Percentiles rank a stretch among this genome's conserved stretches.
These are phyloP conservation scores for Cataglyphis hispanica DNA, from an alignment of 1,140 invertebrate genomes.

Conservation along the genomic window DNA sequence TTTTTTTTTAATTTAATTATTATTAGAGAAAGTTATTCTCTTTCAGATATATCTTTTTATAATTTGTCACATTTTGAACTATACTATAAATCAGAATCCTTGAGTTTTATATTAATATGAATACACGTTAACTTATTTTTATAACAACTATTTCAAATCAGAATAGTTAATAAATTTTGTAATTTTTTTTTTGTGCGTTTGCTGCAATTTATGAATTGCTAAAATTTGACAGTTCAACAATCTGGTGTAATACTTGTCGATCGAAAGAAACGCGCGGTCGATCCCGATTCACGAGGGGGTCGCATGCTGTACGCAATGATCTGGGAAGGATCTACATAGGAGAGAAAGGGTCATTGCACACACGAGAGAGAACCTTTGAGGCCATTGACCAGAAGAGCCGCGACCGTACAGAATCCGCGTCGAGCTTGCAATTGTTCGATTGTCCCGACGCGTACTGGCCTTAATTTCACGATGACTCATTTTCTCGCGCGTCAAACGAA, in stretches of 20 bases:
- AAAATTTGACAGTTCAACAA: neutral
- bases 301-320: neutral
- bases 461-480: conserved; percentile 75
- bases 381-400: conserved; percentile 70
- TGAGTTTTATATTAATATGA: neutral
- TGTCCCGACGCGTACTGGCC: conserved; percentile 68
- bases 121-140: neutral
- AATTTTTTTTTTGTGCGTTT: neutral
- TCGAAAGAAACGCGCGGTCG: neutral
- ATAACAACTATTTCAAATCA: neutral
- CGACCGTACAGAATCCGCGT: conserved; percentile 24
- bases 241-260: neutral
- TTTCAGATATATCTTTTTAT: neutral
- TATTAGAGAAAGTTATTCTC: neutral
- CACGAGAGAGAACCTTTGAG: conserved; percentile 55
- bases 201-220: neutral
- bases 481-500: conserved; percentile 68
- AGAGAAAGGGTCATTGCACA: conserved; percentile 54
- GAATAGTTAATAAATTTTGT: neutral
- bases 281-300: neutral
- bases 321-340: neutral
- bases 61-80: neutral
- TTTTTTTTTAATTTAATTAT: neutral
- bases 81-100: neutral
- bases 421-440: conserved; percentile 74